A percentile compares a stretch with the other conserved stretches of the same genome.
These are phyloP conservation scores for Plagiodera versicolora DNA, from an alignment of 2,888 invertebrate genomes.

Conservation along the genomic window DNA sequence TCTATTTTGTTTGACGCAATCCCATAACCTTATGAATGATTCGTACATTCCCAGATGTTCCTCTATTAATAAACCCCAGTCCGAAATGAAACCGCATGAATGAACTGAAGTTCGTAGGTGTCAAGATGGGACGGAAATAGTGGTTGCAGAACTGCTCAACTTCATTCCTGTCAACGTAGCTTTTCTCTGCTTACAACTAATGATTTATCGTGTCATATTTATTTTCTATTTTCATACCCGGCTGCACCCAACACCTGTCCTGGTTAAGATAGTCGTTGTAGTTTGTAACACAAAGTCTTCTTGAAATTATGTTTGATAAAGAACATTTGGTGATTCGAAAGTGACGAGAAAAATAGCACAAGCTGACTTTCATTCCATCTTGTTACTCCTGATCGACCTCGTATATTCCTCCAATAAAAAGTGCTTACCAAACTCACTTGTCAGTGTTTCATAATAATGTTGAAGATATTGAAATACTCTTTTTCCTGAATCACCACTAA, in stretches of 20 bases:
- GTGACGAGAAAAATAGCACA: too few species aligned
- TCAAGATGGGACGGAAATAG: slow-evolving; percentile 18
- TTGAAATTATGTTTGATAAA: too few species aligned
- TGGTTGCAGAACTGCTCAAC: slow-evolving; percentile 18
- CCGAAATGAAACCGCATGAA: slow-evolving; percentile 18
- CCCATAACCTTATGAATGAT: slow-evolving; percentile 12
- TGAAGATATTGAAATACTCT: too few species aligned
- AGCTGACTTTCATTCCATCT: too few species aligned
- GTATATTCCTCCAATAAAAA: too few species aligned
- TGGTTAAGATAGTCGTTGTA: too few species aligned
- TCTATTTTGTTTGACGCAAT: neutral
- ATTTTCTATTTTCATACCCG: neutral
- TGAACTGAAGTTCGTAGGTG: slow-evolving; percentile 10
- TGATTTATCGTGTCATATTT: slow-evolving; percentile 12
- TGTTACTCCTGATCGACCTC: too few species aligned
- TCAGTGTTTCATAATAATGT: too few species aligned
- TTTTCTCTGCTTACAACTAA: slow-evolving; percentile 15
- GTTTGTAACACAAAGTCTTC: too few species aligned
- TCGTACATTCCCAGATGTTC: slow-evolving; percentile 15
- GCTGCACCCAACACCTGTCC: neutral
- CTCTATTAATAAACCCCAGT: slow-evolving; percentile 11
- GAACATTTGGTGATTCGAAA: too few species aligned
- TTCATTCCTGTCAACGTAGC: slow-evolving; percentile 19
- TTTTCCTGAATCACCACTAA: too few species aligned
- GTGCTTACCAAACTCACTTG: too few species aligned